Percentiles rank a stretch among this genome's conserved stretches.
These are phyloP conservation scores for Muricea muricata DNA, from an alignment of 92 coral and sea anemone genomes.

Conservation along the genomic window DNA sequence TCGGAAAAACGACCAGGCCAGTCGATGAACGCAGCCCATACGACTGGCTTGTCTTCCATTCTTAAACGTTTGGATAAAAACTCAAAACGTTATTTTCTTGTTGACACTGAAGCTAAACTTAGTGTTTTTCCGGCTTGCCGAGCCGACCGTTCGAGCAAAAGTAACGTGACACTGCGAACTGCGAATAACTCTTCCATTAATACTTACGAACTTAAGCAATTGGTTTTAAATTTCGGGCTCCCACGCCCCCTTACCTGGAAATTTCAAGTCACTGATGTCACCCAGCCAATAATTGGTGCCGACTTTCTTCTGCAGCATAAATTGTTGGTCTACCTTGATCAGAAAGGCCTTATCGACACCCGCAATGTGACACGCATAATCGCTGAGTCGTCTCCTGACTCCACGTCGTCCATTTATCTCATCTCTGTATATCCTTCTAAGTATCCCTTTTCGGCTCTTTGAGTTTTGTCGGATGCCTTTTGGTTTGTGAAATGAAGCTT, in stretches of 20 bases:
- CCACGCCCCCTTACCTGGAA: slow-evolving; percentile 68
- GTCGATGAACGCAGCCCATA: slow-evolving; percentile 51
- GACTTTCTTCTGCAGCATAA: slow-evolving; percentile 62
- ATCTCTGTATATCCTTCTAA: no score
- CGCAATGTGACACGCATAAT: no score
- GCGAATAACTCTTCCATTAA: slow-evolving; percentile 59
- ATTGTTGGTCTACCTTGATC: no score
- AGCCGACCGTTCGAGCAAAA: slow-evolving; percentile 38
- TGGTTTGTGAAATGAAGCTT: neutral
- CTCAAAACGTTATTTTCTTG: slow-evolving; percentile 49
- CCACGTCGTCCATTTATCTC: no score
- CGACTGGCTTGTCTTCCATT: slow-evolving; percentile 46
- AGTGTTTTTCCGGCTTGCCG: slow-evolving; percentile 57
- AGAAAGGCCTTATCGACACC: no score
- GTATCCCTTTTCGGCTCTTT: slow-evolving; percentile 33
- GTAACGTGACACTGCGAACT: slow-evolving; percentile 53
- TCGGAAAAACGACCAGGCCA: slow-evolving; percentile 54
- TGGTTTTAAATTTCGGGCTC: slow-evolving; percentile 53
- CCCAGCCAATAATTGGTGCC: slow-evolving; percentile 52
- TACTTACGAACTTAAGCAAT: slow-evolving; percentile 42
- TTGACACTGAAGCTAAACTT: slow-evolving; percentile 60
- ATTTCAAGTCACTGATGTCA: slow-evolving; percentile 47
- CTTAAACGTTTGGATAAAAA: slow-evolving; percentile 50
- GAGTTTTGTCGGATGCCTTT: neutral
- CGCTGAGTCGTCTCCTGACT: no score